Evolutionary conservation across 2,797 vertebrate species (phyloP), one percentile per base, ranked within the genome.

Genomic region (Peromyscus eremicus): DNA sequence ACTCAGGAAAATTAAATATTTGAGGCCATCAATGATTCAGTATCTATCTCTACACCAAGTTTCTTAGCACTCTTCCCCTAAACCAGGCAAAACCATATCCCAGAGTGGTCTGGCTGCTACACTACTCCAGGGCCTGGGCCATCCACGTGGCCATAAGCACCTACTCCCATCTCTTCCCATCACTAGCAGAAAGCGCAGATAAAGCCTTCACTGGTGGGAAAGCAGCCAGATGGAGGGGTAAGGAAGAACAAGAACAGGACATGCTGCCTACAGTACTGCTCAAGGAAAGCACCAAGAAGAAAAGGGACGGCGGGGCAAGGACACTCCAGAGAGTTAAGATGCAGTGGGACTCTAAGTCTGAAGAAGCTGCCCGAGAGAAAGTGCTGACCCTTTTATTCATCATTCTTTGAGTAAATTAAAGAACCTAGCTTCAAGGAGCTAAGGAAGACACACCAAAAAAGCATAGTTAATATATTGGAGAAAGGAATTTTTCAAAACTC

Each of bases 1-100:
- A 94, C 12, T 29, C 19, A 92, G 71, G 43, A 80, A 95, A 94
- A 91, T 40, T 71, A 95, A 92, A 17, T 86, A 40, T 85, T 25
- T 73, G 57, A 55, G 62, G 64, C 16, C 34, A 86, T 37, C 49
- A 92, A 37, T 46, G 34, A 92, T 4, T 90, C 60, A 86, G 21
- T 79, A 91, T 70, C 49, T 89, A 34, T 76, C 66, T 17, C 23
- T 10, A 10, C 21, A 2, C 16, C 94, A 76, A 86, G 55, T 57
- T 94, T 89, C 52, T 23, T 68, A 70, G 46, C 52, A 37, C 12
- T 5, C 66, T 23, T 55, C 10, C 34, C 32, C 37, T 52, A 25
- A 75, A 83, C 52, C n/a, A 86, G 34, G 87, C 2, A 27, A 68
- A 94, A 52, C 3, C 5, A 3, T 17, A 25, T 64, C 10, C 55